A percentile compares a stretch with the other conserved stretches of the same genome.
These are phyloP conservation scores for Pollimyrus isidori DNA, from an alignment of 2,113 vertebrate genomes.

Conservation along the genomic window DNA sequence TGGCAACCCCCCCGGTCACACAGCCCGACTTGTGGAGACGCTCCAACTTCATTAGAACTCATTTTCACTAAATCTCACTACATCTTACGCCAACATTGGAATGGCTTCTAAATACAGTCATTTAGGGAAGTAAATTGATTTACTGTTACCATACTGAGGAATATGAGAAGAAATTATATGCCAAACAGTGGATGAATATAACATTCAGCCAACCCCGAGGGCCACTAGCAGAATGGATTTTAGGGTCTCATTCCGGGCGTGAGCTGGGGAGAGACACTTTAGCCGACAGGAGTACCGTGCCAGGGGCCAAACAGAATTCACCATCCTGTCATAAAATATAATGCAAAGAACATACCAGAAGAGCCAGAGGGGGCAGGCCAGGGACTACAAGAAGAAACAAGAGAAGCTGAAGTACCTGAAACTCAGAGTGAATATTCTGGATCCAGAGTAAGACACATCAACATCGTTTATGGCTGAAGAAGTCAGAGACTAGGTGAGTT, in stretches of 20 bases:
- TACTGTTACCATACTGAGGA: constrained; percentile 1
- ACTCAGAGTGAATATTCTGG: not conserved
- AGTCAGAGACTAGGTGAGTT: not conserved
- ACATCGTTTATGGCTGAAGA: not conserved
- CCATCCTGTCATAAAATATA: constrained; percentile 3
- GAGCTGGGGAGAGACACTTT: not conserved
- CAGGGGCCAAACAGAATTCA: not conserved
- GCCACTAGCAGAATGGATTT: not conserved
- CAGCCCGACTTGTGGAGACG: not conserved
- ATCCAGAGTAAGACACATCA: not conserved
- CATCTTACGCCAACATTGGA: not conserved
- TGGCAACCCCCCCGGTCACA: not conserved
- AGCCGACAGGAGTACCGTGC: not conserved
- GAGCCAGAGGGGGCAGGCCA: not conserved
- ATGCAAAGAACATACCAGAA: not conserved
- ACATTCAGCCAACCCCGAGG: not conserved
- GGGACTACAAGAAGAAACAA: not conserved
- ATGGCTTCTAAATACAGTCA: not conserved
- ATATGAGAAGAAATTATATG: not conserved
- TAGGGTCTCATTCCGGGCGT: not conserved
- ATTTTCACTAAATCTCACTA: not conserved
- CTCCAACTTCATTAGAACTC: not conserved
- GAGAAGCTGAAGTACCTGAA: not conserved
- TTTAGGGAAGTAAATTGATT: not conserved
- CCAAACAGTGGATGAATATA: not conserved